phyloP scores from a whole-genome alignment of 2,888 invertebrate species.

The Cerastis leucographa region DNA sequence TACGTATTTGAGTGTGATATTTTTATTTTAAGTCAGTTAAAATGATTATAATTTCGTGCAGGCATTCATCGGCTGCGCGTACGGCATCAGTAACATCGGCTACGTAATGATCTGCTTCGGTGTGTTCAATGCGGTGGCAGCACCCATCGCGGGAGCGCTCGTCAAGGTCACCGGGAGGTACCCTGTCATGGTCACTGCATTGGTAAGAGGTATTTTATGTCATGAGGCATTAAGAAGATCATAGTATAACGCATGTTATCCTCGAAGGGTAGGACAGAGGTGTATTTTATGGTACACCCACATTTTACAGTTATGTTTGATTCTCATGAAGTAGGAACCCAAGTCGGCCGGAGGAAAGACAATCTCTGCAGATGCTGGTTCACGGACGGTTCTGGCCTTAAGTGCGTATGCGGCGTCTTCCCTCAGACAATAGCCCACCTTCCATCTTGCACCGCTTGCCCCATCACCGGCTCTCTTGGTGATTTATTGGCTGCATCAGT shows the following conservation, averaged over 20 bases:
- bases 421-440: too few relatives aligned
- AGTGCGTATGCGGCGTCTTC: too few relatives aligned
- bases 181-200: constrained; percentile 94
- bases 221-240: not conserved
- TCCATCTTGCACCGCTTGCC: too few relatives aligned
- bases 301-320: not conserved
- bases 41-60: constrained; percentile 70
- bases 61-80: constrained; percentile 96
- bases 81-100: constrained; percentile 97
- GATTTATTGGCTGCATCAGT: too few relatives aligned
- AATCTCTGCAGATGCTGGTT: too few relatives aligned
- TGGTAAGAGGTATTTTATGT: constrained; percentile 76
- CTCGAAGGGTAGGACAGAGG: not conserved
- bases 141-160: constrained; percentile 94
- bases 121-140: constrained; percentile 96
- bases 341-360: too few relatives aligned
- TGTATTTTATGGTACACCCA: not conserved
- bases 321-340: not conserved
- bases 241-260: not conserved
- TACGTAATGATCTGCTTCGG: constrained; percentile 98
- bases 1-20: too few relatives aligned
- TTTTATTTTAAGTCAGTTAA: too few relatives aligned
- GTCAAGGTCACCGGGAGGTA: constrained; percentile 95
- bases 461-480: too few relatives aligned
- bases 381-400: too few relatives aligned